These are phyloP conservation scores for Cydia strobilella DNA, from an alignment of 1,140 invertebrate species.

Conservation along the genomic window DNA sequence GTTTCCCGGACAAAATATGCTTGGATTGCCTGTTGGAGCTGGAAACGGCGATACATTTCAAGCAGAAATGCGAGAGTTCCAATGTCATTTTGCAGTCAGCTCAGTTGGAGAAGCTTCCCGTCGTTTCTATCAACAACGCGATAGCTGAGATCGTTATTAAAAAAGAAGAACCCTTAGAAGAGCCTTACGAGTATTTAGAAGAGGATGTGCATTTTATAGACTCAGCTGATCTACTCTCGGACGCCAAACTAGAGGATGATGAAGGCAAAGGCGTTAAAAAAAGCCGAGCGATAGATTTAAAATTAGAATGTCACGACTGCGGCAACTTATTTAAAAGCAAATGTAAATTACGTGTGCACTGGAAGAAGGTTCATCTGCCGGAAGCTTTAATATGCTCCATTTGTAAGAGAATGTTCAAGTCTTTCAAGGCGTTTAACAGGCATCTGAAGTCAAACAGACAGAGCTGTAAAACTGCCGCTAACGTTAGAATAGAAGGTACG, in stretches of 20 bases:
- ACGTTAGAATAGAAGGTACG: constrained; percentile 53
- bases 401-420: constrained; percentile 63
- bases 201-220: neutral
- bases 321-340: constrained; percentile 62
- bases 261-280: constrained; percentile 34
- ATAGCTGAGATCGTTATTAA: constrained; percentile 25
- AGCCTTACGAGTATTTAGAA: constrained; percentile 24
- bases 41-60: constrained; percentile 58
- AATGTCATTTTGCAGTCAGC: constrained; percentile 38
- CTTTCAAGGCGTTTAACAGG: constrained; percentile 52
- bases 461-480: constrained; percentile 45
- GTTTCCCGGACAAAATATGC: constrained; percentile 64
- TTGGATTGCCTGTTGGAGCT: constrained; percentile 55
- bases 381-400: constrained; percentile 49
- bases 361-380: constrained; percentile 60
- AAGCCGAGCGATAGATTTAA: constrained; percentile 46
- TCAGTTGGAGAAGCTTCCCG: constrained; percentile 33
- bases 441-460: constrained; percentile 49
- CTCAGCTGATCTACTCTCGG: neutral
- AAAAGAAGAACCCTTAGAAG: constrained; percentile 38
- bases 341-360: constrained; percentile 69
- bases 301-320: constrained; percentile 65
- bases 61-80: constrained; percentile 62
- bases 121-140: constrained; percentile 14
- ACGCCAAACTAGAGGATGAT: constrained; percentile 22